A percentile compares a stretch with the other conserved stretches of the same genome.
These are phyloP conservation scores for Nasonovia ribisnigri DNA, from an alignment of 2,888 invertebrate genomes.

Conservation along the genomic window DNA sequence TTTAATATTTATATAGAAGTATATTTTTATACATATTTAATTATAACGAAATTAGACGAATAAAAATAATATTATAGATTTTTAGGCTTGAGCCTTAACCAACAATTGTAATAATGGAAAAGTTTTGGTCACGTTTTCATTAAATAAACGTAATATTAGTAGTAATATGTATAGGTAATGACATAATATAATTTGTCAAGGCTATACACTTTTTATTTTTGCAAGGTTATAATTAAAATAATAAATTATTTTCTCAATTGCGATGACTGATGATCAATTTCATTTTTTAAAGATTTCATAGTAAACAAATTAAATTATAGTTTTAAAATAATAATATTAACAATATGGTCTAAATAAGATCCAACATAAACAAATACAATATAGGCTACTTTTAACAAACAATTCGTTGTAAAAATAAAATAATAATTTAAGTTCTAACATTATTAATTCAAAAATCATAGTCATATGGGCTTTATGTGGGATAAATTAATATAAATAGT, in stretches of 20 bases:
- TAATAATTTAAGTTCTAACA: not conserved
- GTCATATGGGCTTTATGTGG: not conserved
- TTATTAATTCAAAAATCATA: not conserved
- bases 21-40: not conserved
- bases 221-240: constrained; percentile 23
- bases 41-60: not conserved
- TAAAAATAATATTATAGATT: not conserved
- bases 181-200: constrained; percentile 42
- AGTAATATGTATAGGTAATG: not conserved
- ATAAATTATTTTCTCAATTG: not conserved
- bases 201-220: not conserved
- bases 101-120: not conserved
- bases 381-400: not conserved
- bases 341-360: not conserved
- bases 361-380: not conserved
- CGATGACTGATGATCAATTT: not conserved
- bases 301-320: not conserved
- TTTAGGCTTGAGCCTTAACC: not conserved
- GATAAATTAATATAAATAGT: too few relatives aligned
- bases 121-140: not conserved
- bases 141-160: not conserved
- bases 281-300: not conserved
- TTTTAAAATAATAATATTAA: not conserved
- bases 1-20: not conserved
- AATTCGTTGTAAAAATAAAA: not conserved